Conservation (phyloP, 2,113 vertebrate genomes). For the Furnarius figulus region DNA sequence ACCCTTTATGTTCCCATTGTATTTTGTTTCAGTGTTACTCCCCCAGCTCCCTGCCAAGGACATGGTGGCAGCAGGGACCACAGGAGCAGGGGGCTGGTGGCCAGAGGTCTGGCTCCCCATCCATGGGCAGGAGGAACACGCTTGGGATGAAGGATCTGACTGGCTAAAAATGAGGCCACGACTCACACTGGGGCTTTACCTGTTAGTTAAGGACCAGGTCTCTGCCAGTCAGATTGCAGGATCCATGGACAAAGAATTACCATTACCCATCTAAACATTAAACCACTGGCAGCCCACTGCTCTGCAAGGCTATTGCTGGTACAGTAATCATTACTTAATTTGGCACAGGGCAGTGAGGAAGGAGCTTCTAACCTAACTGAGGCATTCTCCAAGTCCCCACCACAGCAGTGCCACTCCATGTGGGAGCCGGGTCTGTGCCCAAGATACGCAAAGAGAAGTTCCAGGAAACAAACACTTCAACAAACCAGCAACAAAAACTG, state of each 20-base stretch:
- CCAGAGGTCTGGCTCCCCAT: neutral
- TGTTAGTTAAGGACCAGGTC: neutral
- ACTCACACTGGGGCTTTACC: neutral
- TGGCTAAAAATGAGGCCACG: neutral
- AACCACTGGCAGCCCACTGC: neutral
- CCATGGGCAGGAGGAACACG: neutral
- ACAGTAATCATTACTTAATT: neutral
- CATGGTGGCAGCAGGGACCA: rapidly evolving
- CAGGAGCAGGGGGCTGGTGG: neutral
- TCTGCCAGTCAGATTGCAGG: slow-evolving; percentile 1
- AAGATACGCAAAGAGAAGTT: rapidly evolving
- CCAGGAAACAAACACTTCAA: neutral
- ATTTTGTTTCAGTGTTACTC: neutral
- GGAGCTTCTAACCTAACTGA: neutral
- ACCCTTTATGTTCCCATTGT: rapidly evolving
- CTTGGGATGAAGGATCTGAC: neutral
- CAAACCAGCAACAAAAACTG: neutral
- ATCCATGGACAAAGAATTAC: slow-evolving; percentile 10
- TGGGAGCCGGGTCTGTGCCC: neutral
- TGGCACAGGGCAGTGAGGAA: neutral
- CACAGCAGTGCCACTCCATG: neutral
- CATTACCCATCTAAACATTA: neutral
- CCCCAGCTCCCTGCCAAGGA: neutral
- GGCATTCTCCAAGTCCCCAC: neutral
- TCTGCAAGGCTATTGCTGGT: neutral